These are phyloP conservation scores for Lepidochrysops patricia DNA, from an alignment of 2,888 invertebrate genomes.

Conservation along the genomic window DNA sequence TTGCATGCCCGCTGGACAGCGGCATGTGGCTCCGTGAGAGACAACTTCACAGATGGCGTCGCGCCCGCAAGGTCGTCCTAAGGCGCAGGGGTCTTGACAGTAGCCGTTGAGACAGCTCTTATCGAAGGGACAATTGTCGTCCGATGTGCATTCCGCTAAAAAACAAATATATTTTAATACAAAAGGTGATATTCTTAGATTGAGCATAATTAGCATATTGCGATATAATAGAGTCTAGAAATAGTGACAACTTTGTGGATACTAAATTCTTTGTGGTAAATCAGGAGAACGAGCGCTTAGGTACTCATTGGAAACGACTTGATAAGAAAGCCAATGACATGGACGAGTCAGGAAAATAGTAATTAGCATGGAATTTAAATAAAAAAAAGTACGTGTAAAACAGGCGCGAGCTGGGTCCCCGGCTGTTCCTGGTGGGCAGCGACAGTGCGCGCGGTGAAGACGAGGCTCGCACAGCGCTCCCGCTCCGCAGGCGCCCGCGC, in stretches of 20 bases:
- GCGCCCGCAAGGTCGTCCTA: slow-evolving; percentile 82
- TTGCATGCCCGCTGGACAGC: slow-evolving; percentile 88
- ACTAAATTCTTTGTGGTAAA: too few relatives aligned
- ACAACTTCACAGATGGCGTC: slow-evolving; percentile 84
- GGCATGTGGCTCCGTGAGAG: slow-evolving; percentile 86
- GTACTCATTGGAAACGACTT: too few relatives aligned
- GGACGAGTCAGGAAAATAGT: too few relatives aligned
- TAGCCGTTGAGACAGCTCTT: slow-evolving; percentile 85
- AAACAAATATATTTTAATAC: slow-evolving; percentile 27
- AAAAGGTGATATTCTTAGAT: too few relatives aligned
- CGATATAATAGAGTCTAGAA: too few relatives aligned
- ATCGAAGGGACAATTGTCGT: slow-evolving; percentile 88
- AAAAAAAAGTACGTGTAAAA: slow-evolving; percentile 83
- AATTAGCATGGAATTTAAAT: too few relatives aligned
- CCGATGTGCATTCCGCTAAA: slow-evolving; percentile 85
- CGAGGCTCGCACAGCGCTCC: slow-evolving; percentile 86
- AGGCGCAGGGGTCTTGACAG: slow-evolving; percentile 85
- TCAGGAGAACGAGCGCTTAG: too few relatives aligned
- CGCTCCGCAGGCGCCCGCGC: slow-evolving; percentile 86
- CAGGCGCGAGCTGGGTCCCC: slow-evolving; percentile 91
- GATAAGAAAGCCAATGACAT: too few relatives aligned
- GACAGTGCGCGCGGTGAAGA: slow-evolving; percentile 87
- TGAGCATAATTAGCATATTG: too few relatives aligned
- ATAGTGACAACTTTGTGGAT: too few relatives aligned
- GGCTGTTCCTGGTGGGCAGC: slow-evolving; percentile 88